Percentiles rank a stretch among this genome's conserved stretches.
phyloP scores from a whole-genome alignment of 2,888 invertebrate species.

The Hylaea fasciaria region DNA sequence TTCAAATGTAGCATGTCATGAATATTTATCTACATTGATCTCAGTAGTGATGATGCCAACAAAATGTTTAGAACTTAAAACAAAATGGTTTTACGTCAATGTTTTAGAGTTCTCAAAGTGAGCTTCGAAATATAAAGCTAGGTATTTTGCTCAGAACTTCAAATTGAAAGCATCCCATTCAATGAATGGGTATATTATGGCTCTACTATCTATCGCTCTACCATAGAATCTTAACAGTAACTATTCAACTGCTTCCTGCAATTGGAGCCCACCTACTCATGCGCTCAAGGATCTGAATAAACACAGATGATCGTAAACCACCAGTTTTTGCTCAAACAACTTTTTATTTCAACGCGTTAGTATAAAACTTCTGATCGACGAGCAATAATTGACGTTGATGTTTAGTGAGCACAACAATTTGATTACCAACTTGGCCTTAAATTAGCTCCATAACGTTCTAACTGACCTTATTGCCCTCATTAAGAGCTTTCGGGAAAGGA shows the following conservation, averaged over 20 bases:
- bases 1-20: not conserved
- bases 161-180: slow-evolving; percentile 29
- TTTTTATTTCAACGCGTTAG: not conserved
- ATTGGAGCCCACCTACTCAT: slow-evolving; percentile 35
- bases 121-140: slow-evolving; percentile 1
- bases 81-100: not conserved
- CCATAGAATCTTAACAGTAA: slow-evolving; percentile 36
- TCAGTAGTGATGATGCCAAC: too few relatives aligned
- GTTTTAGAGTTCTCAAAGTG: slow-evolving; percentile 1
- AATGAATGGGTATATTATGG: slow-evolving; percentile 28
- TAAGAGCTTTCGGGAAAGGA: slow-evolving; percentile 25
- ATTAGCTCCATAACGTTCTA: slow-evolving; percentile 16
- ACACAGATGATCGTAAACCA: slow-evolving; percentile 23
- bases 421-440: slow-evolving; percentile 4
- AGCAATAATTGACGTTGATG: not conserved
- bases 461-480: slow-evolving; percentile 34
- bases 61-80: not conserved
- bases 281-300: slow-evolving; percentile 32
- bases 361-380: not conserved
- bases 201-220: slow-evolving; percentile 33
- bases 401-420: slow-evolving; percentile 1
- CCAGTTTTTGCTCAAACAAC: slow-evolving; percentile 21
- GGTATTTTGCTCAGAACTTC: slow-evolving; percentile 15
- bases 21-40: not conserved
- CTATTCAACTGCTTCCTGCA: slow-evolving; percentile 41